These are phyloP conservation scores for Ochropacha duplaris DNA, from an alignment of 2,888 invertebrate species.

Conservation along the genomic window DNA sequence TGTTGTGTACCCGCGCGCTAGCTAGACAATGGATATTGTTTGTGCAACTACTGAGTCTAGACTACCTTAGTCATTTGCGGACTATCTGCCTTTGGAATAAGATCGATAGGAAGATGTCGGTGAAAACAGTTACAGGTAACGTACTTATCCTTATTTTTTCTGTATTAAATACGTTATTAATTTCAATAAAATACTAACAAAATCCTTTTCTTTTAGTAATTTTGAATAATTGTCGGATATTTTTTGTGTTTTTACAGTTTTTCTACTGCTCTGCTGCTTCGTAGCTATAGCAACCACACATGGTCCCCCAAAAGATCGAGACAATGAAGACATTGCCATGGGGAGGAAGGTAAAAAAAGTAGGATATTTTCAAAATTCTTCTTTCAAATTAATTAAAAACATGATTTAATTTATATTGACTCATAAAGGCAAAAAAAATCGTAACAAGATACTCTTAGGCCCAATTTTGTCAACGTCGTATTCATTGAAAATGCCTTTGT, in stretches of 20 bases:
- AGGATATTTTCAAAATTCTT: slow-evolving; percentile 9
- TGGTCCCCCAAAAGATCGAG: slow-evolving; percentile 69
- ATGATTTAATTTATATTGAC: too few relatives aligned
- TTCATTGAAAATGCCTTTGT: too few relatives aligned
- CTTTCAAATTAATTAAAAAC: too few relatives aligned
- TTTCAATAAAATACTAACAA: too few relatives aligned
- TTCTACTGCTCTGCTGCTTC: slow-evolving; percentile 10
- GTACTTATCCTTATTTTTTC: neutral
- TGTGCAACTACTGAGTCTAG: slow-evolving; percentile 7
- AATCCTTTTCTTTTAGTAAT: too few relatives aligned
- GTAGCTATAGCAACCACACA: slow-evolving; percentile 52
- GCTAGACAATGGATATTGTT: slow-evolving; percentile 17
- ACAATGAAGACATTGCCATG: slow-evolving; percentile 73
- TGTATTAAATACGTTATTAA: too few relatives aligned
- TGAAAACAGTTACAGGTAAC: slow-evolving; percentile 32
- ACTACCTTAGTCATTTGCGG: slow-evolving; percentile 1
- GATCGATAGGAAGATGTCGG: slow-evolving; percentile 22
- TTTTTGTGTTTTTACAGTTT: slow-evolving; percentile 7
- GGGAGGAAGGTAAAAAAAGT: slow-evolving; percentile 75
- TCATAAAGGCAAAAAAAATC: too few relatives aligned
- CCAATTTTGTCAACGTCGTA: too few relatives aligned
- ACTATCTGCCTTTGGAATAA: slow-evolving; percentile 19
- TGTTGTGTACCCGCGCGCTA: slow-evolving; percentile 24
- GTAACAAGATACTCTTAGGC: too few relatives aligned
- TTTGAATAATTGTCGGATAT: too few relatives aligned